These are phyloP conservation scores for Cochlearius cochlearius DNA, from an alignment of 2,113 vertebrate species.

Conservation along the genomic window DNA sequence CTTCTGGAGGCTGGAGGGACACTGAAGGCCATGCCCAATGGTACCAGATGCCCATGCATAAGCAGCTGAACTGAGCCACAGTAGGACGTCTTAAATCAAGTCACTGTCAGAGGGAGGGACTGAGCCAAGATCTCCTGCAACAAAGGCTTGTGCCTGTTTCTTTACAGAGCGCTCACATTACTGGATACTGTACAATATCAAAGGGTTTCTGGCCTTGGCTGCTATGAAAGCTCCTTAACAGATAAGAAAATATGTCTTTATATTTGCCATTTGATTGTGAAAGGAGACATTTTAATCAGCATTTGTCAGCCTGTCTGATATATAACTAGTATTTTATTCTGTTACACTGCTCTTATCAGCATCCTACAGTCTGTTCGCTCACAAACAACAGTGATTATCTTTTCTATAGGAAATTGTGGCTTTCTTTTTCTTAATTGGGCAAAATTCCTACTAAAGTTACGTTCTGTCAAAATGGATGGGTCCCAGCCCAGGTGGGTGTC, in stretches of 20 bases:
- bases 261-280: slow-evolving; percentile 26
- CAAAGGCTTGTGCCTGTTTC: neutral
- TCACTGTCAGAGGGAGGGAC: neutral
- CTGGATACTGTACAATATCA: neutral
- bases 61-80: neutral
- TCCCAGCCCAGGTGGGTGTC: neutral
- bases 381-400: neutral
- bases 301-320: neutral
- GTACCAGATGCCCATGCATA: neutral
- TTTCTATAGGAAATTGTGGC: neutral
- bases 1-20: neutral
- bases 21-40: neutral
- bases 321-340: neutral
- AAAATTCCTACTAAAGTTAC: neutral
- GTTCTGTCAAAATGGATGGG: neutral
- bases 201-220: neutral
- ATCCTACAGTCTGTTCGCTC: neutral
- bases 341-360: neutral
- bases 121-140: neutral
- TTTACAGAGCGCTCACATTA: neutral
- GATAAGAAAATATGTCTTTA: slow-evolving; percentile 6
- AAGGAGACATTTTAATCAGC: slow-evolving; percentile 18
- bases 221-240: neutral
- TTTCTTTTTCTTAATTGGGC: neutral
- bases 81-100: neutral